phyloP scores from a whole-genome alignment of 2,888 invertebrate genomes.

The Dermolepida albohirtum region DNA sequence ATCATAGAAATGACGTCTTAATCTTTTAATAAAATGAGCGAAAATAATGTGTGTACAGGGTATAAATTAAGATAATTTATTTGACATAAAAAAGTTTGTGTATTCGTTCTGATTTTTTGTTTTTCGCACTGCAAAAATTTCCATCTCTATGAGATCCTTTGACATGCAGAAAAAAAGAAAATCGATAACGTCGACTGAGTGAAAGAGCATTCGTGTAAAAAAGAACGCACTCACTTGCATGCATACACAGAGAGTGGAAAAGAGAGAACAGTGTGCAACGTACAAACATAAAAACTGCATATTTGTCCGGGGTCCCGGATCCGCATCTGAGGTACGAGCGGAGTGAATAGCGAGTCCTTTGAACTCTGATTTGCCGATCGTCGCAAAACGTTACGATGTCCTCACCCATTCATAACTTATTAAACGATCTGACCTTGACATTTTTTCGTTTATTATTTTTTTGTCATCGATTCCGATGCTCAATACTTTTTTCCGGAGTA shows the following conservation, averaged over 20 bases:
- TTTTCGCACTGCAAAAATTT: too few species aligned
- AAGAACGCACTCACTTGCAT: conserved; percentile 6
- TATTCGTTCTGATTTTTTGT: too few species aligned
- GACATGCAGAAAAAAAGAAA: not conserved
- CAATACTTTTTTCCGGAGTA: conserved; percentile 41
- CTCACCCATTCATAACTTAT: conserved; percentile 62
- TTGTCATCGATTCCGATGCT: conserved; percentile 31
- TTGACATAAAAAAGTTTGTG: too few species aligned
- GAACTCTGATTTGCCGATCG: conserved; percentile 33
- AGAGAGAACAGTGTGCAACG: conserved; percentile 9
- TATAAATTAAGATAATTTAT: too few species aligned
- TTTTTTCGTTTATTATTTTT: conserved; percentile 57
- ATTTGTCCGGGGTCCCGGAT: conserved; percentile 13
- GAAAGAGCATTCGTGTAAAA: conserved; percentile 5
- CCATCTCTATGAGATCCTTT: too few species aligned
- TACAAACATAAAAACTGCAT: conserved; percentile 17
- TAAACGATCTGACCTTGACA: conserved; percentile 65
- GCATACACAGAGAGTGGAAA: conserved; percentile 3
- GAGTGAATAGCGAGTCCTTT: conserved; percentile 19
- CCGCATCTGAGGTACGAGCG: conserved; percentile 3
- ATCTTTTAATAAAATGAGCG: too few species aligned
- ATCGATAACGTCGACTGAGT: not conserved
- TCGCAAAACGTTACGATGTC: conserved; percentile 30
- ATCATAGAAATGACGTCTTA: too few species aligned
- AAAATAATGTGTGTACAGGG: too few species aligned